phyloP scores from a whole-genome alignment of 2,797 vertebrate genomes.

The Heteromormyrus szaboi region DNA sequence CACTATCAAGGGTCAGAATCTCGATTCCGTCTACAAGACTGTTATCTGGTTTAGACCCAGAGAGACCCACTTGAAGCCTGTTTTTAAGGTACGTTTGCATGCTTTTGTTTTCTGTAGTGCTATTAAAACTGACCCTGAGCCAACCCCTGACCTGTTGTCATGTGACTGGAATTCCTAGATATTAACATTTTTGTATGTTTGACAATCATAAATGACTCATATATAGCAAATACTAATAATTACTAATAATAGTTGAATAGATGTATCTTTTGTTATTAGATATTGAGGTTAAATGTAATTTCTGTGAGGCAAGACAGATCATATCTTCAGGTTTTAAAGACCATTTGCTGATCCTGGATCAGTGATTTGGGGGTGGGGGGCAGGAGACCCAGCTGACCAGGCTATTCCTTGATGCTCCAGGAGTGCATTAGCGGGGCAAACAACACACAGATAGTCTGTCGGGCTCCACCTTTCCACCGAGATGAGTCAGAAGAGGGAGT shows the following conservation, averaged over 20 bases:
- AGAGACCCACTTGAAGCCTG: conserved; percentile 58
- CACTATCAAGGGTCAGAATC: conserved; percentile 72
- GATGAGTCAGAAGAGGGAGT: conserved; percentile 59
- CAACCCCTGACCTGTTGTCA: neutral
- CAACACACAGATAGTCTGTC: conserved; percentile 63
- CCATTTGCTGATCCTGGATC: neutral
- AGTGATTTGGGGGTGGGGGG: neutral
- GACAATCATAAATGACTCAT: neutral
- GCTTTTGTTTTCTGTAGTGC: neutral
- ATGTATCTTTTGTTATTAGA: neutral
- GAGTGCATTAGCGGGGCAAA: conserved; percentile 61
- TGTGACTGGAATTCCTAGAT: neutral
- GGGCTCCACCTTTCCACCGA: conserved; percentile 63
- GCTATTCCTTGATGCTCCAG: conserved; percentile 36
- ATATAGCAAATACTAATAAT: neutral
- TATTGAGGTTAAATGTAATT: neutral
- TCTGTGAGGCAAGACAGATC: neutral
- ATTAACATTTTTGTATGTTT: neutral
- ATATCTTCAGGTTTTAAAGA: neutral
- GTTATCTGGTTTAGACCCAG: conserved; percentile 66
- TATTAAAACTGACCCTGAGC: neutral
- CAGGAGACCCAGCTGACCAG: neutral
- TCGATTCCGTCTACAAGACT: conserved; percentile 75
- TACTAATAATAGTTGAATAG: neutral
- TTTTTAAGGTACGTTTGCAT: conserved; percentile 46